Percentiles rank a stretch among this genome's conserved stretches.
phyloP scores from a whole-genome alignment of 2,888 invertebrate genomes.

The Drosophila borborema region DNA sequence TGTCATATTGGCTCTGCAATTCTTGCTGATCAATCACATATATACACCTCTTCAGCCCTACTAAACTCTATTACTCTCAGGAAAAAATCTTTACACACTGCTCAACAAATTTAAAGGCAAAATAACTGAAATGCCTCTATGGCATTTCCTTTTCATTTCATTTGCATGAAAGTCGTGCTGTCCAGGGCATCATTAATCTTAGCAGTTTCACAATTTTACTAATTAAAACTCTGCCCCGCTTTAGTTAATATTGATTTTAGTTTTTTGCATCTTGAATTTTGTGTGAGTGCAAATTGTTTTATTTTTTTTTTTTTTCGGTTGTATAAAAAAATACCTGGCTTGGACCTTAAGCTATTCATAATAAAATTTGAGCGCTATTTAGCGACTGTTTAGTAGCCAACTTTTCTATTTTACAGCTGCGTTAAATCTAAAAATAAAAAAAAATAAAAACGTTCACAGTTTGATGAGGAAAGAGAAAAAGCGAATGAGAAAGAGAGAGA shows the following conservation, averaged over 20 bases:
- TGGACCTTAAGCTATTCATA: constrained; percentile 1
- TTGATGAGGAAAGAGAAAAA: constrained; percentile 35
- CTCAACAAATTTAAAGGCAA: neutral
- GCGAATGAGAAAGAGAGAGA: constrained; percentile 2
- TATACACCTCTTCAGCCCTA: neutral
- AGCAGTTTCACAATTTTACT: constrained; percentile 6
- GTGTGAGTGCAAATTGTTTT: neutral
- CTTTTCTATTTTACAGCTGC: constrained; percentile 13
- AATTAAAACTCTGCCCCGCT: constrained; percentile 11
- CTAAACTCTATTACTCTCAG: neutral
- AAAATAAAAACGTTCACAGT: constrained; percentile 38
- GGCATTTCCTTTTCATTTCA: too few relatives aligned
- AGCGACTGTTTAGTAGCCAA: constrained; percentile 16
- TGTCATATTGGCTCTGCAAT: neutral
- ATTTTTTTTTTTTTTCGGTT: too few relatives aligned
- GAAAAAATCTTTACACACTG: neutral
- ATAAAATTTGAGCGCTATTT: constrained; percentile 24
- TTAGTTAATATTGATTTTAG: constrained; percentile 27
- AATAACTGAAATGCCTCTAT: neutral
- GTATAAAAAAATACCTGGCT: neutral
- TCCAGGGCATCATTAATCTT: constrained; percentile 35
- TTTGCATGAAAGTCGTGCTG: neutral
- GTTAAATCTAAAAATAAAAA: constrained; percentile 64
- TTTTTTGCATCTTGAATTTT: neutral
- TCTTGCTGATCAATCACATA: neutral